Evolutionary conservation across 2,797 vertebrate species (phyloP), one percentile per base, ranked within the genome.

Genomic region (Sebastiscus albofasciatus): DNA sequence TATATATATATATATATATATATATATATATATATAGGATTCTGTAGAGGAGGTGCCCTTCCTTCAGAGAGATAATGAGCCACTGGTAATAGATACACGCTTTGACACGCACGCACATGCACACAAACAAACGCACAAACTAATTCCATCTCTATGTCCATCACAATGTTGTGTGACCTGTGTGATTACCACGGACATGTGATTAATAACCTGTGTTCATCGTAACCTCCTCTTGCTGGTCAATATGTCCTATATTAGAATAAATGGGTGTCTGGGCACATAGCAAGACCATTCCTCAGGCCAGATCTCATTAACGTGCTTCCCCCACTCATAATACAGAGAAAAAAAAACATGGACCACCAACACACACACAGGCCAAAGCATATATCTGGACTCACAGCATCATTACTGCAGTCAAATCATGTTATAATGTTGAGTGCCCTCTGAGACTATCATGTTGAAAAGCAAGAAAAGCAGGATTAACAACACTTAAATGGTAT

Each of bases 191-290:
- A 2, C 8, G 58, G 39, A 76, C 80, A 46, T 34, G 64, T 79
- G 78, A 92, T 82, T 83, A 71, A 88, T 88, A 83, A 76, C 75
- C 65, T 76, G 75, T 71, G 77, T 68, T 82, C 71, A 81, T 72
- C 24, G 27, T 72, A 71, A 67, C 42, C 74, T 71, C 68, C 68
- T 80, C 29, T 14, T 79, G 70, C 77, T 58, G 20, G 39, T 81
- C 77, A 82, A 77, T 82, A 77, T 67, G 67, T 59, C 60, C 72
- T 72, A 22, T 75, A 89, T 86, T 81, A 84, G 67, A 82, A 87
- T 80, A 74, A 88, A 86, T 89, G 72, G 68, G 59, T 75, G 71
- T 73, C 84, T 75, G 59, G 34, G 75, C 77, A 65, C 77, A 71
- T 59, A 65, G 74, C 62, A 56, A 27, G 60, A 79, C 58, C 81